Conservation (phyloP, 2,113 vertebrate genomes). For the Holacanthus passer region DNA sequence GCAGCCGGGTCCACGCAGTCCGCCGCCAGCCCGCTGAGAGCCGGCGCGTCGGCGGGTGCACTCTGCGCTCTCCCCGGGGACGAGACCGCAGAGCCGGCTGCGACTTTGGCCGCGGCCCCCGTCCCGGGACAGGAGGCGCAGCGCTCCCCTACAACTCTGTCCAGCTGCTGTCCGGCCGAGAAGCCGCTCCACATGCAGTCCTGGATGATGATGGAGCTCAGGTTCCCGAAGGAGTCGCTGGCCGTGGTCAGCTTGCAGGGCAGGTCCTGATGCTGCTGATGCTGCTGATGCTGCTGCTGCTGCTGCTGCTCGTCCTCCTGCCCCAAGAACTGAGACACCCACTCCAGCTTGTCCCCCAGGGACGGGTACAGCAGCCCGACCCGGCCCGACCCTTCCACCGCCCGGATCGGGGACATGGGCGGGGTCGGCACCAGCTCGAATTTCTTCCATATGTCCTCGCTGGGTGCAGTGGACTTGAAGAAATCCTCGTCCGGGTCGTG, state of each 20-base stretch:
- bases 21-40: slow-evolving; percentile 79
- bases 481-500: slow-evolving; percentile 92
- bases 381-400: slow-evolving; percentile 78
- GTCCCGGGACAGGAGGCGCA: slow-evolving; percentile 78
- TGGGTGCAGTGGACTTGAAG: slow-evolving; percentile 93
- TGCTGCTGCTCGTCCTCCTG: slow-evolving; percentile 88
- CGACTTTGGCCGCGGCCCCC: slow-evolving; percentile 50
- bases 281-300: slow-evolving; percentile 61
- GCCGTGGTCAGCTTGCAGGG: slow-evolving; percentile 83
- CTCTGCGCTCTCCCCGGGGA: slow-evolving; percentile 69
- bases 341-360: slow-evolving; percentile 87
- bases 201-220: slow-evolving; percentile 92
- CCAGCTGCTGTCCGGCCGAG: slow-evolving; percentile 90
- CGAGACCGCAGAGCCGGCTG: slow-evolving; percentile 49
- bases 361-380: slow-evolving; percentile 70
- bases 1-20: slow-evolving; percentile 91
- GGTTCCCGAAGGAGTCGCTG: slow-evolving; percentile 87
- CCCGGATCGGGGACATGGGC: slow-evolving; percentile 88
- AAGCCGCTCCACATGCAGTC: slow-evolving; percentile 99
- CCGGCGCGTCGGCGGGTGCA: slow-evolving; percentile 75
- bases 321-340: slow-evolving; percentile 86
- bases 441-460: slow-evolving; percentile 99
- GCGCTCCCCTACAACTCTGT: slow-evolving; percentile 90
- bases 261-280: slow-evolving; percentile 78
- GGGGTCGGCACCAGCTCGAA: slow-evolving; percentile 96